Base-by-base conservation (phyloP, 1,140 invertebrate genomes). In the Ditylenchus dipsaci region DNA sequence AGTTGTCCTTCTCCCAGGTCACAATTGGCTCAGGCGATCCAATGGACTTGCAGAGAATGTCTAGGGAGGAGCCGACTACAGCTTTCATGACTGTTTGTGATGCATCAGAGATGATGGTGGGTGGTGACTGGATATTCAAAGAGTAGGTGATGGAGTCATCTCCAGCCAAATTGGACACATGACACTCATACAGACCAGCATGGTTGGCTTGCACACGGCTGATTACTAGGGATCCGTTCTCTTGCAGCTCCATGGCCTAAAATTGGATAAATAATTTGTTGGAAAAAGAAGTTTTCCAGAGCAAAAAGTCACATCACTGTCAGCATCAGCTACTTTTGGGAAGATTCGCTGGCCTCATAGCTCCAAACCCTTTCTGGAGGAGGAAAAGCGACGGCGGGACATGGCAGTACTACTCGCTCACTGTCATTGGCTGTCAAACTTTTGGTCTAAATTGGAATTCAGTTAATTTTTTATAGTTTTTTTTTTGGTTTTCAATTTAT, bases 11-110 rank as follows among this genome's bases (percentile, higher is more conserved):
- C 27, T 78, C 71, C 85, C 85, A 85, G 1, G 65, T 71, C 21
- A 85, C 71, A 21, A 58, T 58, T 5, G 87, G 86, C 43, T 75
- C 66, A 0, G 87, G 87, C 65, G 84, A 82, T 15, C 86, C 87
- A 45, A 67, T 71, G 0, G 83, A 82, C 65, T 84, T 82, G 77
- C 87, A 87, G 7, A 76, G 76, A 13, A 86, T 53, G 29, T 77
- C 80, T 21, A 76, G 38, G 9, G 67, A 56, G 19, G 71, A 26
- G 57, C 74, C 78, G 7, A 74, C 58, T 1, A 78, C 67, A 19
- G 71, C 71, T 33, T 78, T 73, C 21, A 79, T 58, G 11, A 30
- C 64, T 15, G 67, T 59, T 26, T 68, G 73, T 11, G 69, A 62
- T 1, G 67, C 53, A 62, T 75, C 69, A 5, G 77, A 80, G 27